A percentile compares a stretch with the other conserved stretches of the same genome.
These are phyloP conservation scores for Sorex fumeus DNA, from an alignment of 2,113 vertebrate species.

Conservation along the genomic window DNA sequence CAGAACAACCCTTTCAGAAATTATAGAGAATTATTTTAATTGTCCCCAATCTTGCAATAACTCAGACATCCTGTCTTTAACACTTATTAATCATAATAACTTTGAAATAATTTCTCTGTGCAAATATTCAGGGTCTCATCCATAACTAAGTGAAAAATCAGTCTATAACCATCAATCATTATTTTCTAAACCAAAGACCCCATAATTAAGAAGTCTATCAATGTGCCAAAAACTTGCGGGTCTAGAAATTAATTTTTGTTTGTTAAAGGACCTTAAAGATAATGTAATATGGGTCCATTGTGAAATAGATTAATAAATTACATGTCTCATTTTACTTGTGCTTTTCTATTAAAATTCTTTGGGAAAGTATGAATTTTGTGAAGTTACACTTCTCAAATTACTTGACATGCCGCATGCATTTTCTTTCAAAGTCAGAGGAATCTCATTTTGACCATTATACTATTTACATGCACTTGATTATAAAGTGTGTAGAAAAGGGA, in stretches of 20 bases:
- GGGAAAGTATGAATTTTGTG: constrained; percentile 26
- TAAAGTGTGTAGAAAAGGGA: background rate
- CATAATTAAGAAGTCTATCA: constrained; percentile 84
- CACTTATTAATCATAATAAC: constrained; percentile 85
- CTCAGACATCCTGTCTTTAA: constrained; percentile 78
- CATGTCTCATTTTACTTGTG: constrained; percentile 57
- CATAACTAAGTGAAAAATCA: constrained; percentile 82
- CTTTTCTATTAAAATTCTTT: constrained; percentile 66
- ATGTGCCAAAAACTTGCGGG: constrained; percentile 78
- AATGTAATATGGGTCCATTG: constrained; percentile 68
- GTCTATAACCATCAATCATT: constrained; percentile 82
- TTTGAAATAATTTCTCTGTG: constrained; percentile 79
- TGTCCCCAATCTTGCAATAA: constrained; percentile 74
- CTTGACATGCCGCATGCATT: background rate
- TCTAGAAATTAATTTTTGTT: constrained; percentile 85
- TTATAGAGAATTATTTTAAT: constrained; percentile 71
- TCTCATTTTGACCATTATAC: background rate
- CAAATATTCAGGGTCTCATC: constrained; percentile 81
- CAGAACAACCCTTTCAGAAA: constrained; percentile 52
- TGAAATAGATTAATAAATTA: constrained; percentile 71
- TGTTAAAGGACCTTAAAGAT: constrained; percentile 79
- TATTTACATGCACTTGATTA: background rate
- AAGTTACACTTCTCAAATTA: constrained; percentile 21
- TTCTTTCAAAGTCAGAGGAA: background rate
- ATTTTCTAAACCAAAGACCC: constrained; percentile 85